Conservation (phyloP, 2,113 vertebrate species). For the Pyxicephalus adspersus region DNA sequence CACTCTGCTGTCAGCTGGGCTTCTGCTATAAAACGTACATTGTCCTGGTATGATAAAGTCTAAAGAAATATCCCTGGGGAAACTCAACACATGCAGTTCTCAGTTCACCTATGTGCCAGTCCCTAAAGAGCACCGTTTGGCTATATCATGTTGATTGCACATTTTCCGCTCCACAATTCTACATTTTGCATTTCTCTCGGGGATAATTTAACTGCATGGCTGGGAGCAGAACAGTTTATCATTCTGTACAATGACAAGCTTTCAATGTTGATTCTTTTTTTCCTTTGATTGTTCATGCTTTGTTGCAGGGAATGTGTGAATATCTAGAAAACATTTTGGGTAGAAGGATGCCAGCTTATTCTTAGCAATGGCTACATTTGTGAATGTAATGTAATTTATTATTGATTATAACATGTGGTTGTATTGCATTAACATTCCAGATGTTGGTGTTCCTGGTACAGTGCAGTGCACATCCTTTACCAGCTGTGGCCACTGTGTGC, state of each 20-base stretch:
- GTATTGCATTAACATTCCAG: too few relatives aligned
- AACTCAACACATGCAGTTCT: neutral
- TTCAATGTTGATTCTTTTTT: too few relatives aligned
- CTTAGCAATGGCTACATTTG: too few relatives aligned
- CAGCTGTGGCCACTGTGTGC: neutral
- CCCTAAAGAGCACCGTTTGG: conserved; percentile 4
- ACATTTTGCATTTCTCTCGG: conserved; percentile 16
- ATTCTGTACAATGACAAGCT: neutral
- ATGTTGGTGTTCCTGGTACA: too few relatives aligned
- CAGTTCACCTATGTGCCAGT: conserved; percentile 5
- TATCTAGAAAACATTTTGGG: too few relatives aligned
- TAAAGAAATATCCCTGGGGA: conserved; percentile 1
- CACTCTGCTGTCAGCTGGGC: neutral
- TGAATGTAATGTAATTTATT: too few relatives aligned
- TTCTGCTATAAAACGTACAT: neutral
- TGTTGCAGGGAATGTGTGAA: too few relatives aligned
- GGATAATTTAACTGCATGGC: conserved; percentile 15
- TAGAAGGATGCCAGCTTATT: too few relatives aligned
- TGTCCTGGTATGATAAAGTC: neutral
- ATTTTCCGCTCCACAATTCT: neutral
- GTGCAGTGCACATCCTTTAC: neutral
- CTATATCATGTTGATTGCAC: neutral
- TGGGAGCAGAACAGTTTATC: conserved; percentile 15
- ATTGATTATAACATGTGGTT: too few relatives aligned
- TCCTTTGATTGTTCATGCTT: neutral